Percentiles rank a stretch among this genome's conserved stretches.
These are phyloP conservation scores for Xylocopa sonorina DNA, from an alignment of 1,140 invertebrate species.

Conservation along the genomic window DNA sequence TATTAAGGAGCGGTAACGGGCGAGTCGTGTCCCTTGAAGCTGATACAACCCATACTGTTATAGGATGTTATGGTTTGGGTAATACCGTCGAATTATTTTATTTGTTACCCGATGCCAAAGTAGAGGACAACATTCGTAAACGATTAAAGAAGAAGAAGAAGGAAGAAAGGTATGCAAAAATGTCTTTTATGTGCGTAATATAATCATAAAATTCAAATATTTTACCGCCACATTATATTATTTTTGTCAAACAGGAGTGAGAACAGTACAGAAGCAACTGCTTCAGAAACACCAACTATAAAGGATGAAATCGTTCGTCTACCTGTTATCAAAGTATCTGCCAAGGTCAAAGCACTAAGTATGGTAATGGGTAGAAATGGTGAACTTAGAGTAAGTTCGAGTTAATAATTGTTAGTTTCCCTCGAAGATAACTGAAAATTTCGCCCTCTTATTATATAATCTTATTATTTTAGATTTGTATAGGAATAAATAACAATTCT, in stretches of 20 bases:
- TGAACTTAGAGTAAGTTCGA: constrained; percentile 85
- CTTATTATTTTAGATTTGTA: constrained; percentile 74
- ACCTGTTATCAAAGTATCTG: constrained; percentile 84
- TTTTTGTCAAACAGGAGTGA: constrained; percentile 64
- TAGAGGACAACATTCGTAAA: constrained; percentile 87
- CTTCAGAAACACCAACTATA: constrained; percentile 80
- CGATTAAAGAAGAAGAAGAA: constrained; percentile 88
- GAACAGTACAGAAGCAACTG: constrained; percentile 66
- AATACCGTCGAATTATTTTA: constrained; percentile 92
- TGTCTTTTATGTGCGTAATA: constrained; percentile 12
- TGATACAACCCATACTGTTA: constrained; percentile 86
- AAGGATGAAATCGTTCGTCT: constrained; percentile 90
- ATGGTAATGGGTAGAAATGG: constrained; percentile 86
- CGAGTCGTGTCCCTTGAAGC: constrained; percentile 86
- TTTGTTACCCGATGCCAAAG: constrained; percentile 89
- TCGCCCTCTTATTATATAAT: no score
- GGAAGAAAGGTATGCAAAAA: constrained; percentile 83
- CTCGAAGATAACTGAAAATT: not conserved
- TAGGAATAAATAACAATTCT: constrained; percentile 86
- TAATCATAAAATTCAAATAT: not conserved
- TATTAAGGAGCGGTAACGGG: constrained; percentile 89
- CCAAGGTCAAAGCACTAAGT: constrained; percentile 88
- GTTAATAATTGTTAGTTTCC: not conserved
- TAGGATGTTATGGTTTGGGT: constrained; percentile 93
- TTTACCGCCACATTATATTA: constrained; percentile 19